Conservation (phyloP, 2,888 invertebrate genomes). For the Spicauda simplicius region DNA sequence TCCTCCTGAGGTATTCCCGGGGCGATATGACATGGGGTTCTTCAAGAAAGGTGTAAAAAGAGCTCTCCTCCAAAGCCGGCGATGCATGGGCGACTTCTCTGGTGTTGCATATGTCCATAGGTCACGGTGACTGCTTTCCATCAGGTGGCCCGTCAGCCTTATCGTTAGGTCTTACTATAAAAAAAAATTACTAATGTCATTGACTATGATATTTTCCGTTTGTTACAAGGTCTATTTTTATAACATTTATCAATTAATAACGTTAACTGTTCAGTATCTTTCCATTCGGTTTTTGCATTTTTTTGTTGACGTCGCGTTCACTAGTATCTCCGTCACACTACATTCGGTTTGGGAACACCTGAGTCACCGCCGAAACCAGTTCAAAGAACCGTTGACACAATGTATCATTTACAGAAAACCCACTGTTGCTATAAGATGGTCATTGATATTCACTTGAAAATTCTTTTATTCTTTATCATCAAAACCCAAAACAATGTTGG, state of each 20-base stretch:
- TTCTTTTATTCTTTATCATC: no score
- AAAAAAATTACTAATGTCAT: neutral
- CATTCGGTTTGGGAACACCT: slow-evolving; percentile 45
- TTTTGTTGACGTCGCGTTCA: slow-evolving; percentile 29
- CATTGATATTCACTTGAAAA: neutral
- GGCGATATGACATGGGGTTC: no score
- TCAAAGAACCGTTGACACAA: slow-evolving; percentile 59
- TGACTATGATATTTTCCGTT: neutral
- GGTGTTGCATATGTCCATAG: no score
- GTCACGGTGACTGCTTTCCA: no score
- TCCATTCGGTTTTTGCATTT: slow-evolving; percentile 38
- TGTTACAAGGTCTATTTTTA: neutral
- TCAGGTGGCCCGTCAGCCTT: no score
- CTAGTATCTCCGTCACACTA: slow-evolving; percentile 32
- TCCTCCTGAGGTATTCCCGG: no score
- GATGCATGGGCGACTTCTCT: no score
- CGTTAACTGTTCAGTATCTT: slow-evolving; percentile 25
- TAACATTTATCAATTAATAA: slow-evolving; percentile 7
- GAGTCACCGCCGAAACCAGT: slow-evolving; percentile 56
- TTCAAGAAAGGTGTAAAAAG: no score
- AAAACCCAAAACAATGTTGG: no score
- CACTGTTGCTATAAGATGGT: slow-evolving; percentile 1
- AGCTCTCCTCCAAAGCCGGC: no score
- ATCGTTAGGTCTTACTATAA: no score
- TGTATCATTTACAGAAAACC: slow-evolving; percentile 19